A percentile compares a stretch with the other conserved stretches of the same genome.
Evolutionary conservation across 92 coral and sea anemone species (phyloP).

Genomic region (Zoanthus sansibaricus): DNA sequence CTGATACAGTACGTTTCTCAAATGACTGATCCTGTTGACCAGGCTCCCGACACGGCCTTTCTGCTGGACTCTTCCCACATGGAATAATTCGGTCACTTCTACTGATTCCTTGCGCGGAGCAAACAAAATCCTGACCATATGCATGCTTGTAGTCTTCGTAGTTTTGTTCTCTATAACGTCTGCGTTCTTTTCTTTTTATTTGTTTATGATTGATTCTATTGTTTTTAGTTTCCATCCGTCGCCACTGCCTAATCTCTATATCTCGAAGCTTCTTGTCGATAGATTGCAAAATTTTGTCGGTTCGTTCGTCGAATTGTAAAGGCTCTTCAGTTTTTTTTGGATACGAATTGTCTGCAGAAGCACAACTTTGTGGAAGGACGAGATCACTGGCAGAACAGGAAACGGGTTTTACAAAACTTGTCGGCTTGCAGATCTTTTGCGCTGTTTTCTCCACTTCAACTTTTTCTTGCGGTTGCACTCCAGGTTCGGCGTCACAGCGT

Average conservation of each 20-base stretch:
- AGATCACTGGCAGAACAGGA: neutral
- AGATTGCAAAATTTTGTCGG: neutral
- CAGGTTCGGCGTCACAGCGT: neutral
- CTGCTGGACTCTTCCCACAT: neutral
- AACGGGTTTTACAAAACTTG: neutral
- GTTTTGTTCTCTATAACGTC: neutral
- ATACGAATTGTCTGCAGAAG: no score
- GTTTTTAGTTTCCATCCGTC: neutral
- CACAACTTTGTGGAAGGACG: neutral
- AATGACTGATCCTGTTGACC: neutral
- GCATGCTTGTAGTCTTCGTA: neutral
- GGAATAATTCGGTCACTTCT: neutral
- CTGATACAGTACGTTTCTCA: neutral
- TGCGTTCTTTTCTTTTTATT: neutral
- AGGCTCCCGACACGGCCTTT: neutral
- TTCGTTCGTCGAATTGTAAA: neutral
- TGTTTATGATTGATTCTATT: neutral
- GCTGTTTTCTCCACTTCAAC: neutral
- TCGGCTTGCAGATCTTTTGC: neutral
- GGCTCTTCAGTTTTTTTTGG: neutral
- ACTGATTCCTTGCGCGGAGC: neutral
- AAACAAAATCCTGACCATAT: neutral
- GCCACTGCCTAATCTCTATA: neutral
- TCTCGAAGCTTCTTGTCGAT: conserved; percentile 7
- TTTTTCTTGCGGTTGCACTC: neutral